phyloP scores from a whole-genome alignment of 1,140 invertebrate genomes.

The Brachionus angularis region DNA sequence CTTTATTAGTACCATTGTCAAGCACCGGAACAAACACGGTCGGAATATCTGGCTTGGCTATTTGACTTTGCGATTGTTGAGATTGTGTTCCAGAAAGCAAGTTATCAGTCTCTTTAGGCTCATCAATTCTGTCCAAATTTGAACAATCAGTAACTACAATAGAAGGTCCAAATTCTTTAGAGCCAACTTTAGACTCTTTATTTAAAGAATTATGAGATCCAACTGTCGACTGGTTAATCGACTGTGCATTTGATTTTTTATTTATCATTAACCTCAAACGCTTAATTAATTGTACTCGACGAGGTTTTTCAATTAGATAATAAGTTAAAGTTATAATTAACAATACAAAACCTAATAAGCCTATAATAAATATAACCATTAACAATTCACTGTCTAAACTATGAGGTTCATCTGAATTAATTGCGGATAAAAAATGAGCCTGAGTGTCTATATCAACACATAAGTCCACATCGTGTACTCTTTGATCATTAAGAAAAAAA shows the following conservation, averaged over 20 bases:
- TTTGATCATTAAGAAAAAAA: not conserved
- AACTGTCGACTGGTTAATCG: too few species aligned
- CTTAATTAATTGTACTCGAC: too few species aligned
- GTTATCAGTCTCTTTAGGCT: not conserved
- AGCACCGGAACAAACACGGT: not conserved
- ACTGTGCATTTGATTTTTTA: too few species aligned
- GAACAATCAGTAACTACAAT: slow-evolving; percentile 7
- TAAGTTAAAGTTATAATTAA: slow-evolving; percentile 13
- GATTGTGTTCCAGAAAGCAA: not conserved
- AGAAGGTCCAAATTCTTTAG: not conserved
- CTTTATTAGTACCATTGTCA: not conserved
- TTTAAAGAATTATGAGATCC: slow-evolving; percentile 1
- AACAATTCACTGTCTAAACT: slow-evolving; percentile 8
- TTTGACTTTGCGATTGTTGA: too few species aligned
- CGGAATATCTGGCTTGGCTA: not conserved
- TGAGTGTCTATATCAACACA: slow-evolving; percentile 37
- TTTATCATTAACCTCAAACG: too few species aligned
- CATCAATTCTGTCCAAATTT: not conserved
- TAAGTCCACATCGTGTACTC: slow-evolving; percentile 9
- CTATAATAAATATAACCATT: slow-evolving; percentile 33
- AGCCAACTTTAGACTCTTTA: not conserved
- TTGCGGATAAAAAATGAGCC: slow-evolving; percentile 17
- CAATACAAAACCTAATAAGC: not conserved
- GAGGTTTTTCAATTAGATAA: slow-evolving; percentile 16
- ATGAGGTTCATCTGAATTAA: slow-evolving; percentile 4